Evolutionary conservation across 2,888 invertebrate genomes (phyloP), one percentile per base, ranked within the genome.

Genomic region (Lithodes maja): DNA sequence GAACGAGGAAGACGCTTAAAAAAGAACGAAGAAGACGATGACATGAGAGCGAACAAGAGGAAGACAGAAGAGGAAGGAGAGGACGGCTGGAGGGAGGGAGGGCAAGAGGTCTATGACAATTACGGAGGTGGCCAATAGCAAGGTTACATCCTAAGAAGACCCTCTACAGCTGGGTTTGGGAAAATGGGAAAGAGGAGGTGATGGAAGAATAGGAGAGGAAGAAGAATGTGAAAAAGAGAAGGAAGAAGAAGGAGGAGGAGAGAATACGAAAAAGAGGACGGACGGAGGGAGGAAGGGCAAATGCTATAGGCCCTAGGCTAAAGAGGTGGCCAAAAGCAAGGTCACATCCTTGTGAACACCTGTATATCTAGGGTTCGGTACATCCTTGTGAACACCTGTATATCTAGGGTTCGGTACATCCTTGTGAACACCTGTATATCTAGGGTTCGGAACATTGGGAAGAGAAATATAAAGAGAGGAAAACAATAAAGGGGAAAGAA

Each of bases 401-500:
- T 33, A 33, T 33, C 33, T 33, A 33, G 33, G 33, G 33, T 33
- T 33, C 33, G 33, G 33, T n/a, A 33, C 33, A 33, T 33, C 33
- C 33, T 33, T 33, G 33, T 33, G 33, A 33, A 33, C 33, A 33
- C 33, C 33, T 33, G 33, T 33, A 33, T 33, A 33, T 33, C 33
- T 33, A 33, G 33, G 33, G 33, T 33, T 33, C 33, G 33, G 33
- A 33, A 33, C 33, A 33, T 33, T 33, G 33, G 33, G 33, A n/a
- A n/a, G n/a, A 17, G 74, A n/a, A 74, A 17, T 74, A n/a, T n/a
- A 15, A n/a, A 17, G 17, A n/a, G 74, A 74, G 74, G 74, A n/a
- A 74, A 17, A n/a, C 12, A 74, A 74, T 3, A n/a, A 74, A 74
- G 74, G 17, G n/a, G n/a, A 61, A n/a, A n/a, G 74, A 74, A 74